A percentile compares a stretch with the other conserved stretches of the same genome.
Evolutionary conservation across 2,113 vertebrate species (phyloP).

Genomic region (Salminus brasiliensis): DNA sequence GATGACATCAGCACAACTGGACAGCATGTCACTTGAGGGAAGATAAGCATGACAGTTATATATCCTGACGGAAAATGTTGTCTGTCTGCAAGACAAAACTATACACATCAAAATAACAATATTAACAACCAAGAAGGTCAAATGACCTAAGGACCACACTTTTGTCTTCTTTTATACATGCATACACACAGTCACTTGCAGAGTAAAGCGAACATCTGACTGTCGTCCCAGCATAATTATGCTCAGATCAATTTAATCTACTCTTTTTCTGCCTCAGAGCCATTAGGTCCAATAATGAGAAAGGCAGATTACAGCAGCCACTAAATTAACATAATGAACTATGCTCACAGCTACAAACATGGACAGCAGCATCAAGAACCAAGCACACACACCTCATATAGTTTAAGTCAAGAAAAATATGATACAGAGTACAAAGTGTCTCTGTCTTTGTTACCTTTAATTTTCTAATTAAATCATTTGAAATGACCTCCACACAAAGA

Average conservation of each 20-base stretch:
- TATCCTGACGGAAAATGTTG: too few relatives aligned
- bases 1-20: conserved; percentile 31
- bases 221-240: conserved; percentile 57
- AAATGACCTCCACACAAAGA: too few relatives aligned
- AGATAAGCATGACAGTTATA: conserved; percentile 25
- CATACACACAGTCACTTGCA: not conserved
- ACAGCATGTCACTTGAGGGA: conserved; percentile 18
- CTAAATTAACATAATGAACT: conserved; percentile 59
- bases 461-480: too few relatives aligned
- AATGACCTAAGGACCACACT: not conserved
- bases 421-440: too few relatives aligned
- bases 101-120: not conserved
- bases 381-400: not conserved
- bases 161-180: not conserved
- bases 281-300: conserved; percentile 63
- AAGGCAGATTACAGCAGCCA: conserved; percentile 50
- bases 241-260: conserved; percentile 59
- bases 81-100: conserved; percentile 5
- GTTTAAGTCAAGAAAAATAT: not conserved
- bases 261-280: conserved; percentile 54
- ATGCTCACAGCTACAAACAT: conserved; percentile 42
- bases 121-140: not conserved
- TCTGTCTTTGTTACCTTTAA: too few relatives aligned
- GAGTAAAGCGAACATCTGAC: conserved; percentile 18
- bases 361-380: conserved; percentile 24